Conservation (phyloP, 2,797 vertebrate genomes). For the Pantherophis vulpinus region DNA sequence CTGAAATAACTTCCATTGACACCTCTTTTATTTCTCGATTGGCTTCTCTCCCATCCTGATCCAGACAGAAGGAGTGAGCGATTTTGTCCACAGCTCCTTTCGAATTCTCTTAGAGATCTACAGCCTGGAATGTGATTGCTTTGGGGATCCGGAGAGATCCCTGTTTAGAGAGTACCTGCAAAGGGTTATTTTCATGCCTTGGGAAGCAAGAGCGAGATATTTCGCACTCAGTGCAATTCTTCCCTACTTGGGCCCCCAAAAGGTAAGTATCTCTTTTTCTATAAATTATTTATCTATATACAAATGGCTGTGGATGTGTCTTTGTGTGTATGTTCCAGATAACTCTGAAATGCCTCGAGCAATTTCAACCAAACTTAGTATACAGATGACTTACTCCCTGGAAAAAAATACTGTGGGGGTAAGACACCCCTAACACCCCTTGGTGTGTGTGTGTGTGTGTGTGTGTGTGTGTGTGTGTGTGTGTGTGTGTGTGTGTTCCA, state of each 20-base stretch:
- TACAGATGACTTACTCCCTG: too few relatives aligned
- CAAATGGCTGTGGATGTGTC: too few relatives aligned
- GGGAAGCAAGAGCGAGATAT: conserved; percentile 85
- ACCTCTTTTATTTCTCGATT: background rate
- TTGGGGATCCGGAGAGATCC: conserved; percentile 66
- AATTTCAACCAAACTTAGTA: too few relatives aligned
- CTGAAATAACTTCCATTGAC: background rate
- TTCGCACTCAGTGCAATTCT: conserved; percentile 78
- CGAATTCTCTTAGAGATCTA: conserved; percentile 80
- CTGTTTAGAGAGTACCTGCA: conserved; percentile 74
- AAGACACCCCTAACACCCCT: too few relatives aligned
- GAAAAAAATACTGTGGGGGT: too few relatives aligned
- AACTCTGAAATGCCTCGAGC: too few relatives aligned
- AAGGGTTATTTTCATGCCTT: conserved; percentile 74
- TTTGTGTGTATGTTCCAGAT: too few relatives aligned
- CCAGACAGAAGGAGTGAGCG: conserved; percentile 83
- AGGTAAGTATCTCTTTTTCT: conserved; percentile 66
- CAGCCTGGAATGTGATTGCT: conserved; percentile 76
- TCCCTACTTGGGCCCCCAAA: conserved; percentile 77
- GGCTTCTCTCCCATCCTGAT: background rate
- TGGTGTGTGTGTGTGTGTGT: too few relatives aligned
- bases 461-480: too few relatives aligned
- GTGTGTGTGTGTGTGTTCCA: too few relatives aligned
- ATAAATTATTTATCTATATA: background rate
- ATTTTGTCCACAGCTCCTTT: conserved; percentile 77